Percentiles rank a stretch among this genome's conserved stretches.
Conservation (phyloP, 2,888 invertebrate species). For the Himalopsyche anomala region DNA sequence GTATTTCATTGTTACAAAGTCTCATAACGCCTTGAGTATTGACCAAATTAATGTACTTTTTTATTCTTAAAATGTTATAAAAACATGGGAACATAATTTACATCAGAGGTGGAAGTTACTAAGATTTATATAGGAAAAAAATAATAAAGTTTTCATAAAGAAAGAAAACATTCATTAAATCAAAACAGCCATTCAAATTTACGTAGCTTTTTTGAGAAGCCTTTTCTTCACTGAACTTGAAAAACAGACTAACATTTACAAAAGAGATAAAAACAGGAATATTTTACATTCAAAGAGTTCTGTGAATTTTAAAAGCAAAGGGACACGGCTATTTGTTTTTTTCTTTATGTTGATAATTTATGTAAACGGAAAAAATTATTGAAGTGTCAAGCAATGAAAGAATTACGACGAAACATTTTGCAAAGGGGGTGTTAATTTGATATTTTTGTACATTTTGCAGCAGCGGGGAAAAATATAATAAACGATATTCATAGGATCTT, state of each 20-base stretch:
- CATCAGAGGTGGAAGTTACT: no score
- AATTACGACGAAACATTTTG: constrained; percentile 1
- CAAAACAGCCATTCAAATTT: no score
- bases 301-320: constrained; percentile 4
- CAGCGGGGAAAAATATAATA: neutral
- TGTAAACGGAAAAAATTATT: constrained; percentile 16
- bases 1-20: no score
- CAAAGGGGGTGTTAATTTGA: constrained; percentile 27
- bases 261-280: neutral
- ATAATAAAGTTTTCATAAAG: no score
- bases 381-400: constrained; percentile 40
- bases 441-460: neutral
- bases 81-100: no score
- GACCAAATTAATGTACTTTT: no score
- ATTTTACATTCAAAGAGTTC: neutral
- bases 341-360: constrained; percentile 1
- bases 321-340: constrained; percentile 32
- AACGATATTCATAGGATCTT: neutral
- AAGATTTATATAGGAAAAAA: no score
- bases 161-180: no score
- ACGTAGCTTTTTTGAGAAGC: neutral
- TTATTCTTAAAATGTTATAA: no score
- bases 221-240: neutral
- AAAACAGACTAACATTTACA: neutral
- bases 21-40: no score